These are phyloP conservation scores for Boloria selene DNA, from an alignment of 2,888 invertebrate species.

Conservation along the genomic window DNA sequence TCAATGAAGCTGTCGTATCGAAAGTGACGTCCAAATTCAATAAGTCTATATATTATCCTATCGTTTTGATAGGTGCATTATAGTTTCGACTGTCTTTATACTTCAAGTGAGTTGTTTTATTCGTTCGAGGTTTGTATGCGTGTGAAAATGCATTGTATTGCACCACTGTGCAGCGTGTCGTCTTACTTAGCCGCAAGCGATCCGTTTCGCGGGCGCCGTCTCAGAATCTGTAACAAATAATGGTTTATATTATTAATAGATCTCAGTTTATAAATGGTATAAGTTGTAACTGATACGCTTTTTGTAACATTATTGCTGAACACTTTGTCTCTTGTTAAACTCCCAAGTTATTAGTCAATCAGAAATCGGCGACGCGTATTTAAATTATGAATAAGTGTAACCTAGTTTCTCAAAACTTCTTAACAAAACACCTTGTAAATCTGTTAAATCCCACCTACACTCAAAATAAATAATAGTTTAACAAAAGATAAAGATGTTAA, in stretches of 20 bases:
- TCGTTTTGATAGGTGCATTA: slow-evolving; percentile 8
- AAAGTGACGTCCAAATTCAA: slow-evolving; percentile 27
- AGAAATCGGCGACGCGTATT: too few species aligned
- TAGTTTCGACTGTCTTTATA: slow-evolving; percentile 7
- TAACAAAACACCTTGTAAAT: slow-evolving; percentile 6
- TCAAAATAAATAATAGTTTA: slow-evolving; percentile 9
- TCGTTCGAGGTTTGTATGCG: slow-evolving; percentile 31
- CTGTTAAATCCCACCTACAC: not conserved
- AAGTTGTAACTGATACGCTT: slow-evolving; percentile 25
- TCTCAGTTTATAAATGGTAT: slow-evolving; percentile 29
- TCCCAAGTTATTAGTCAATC: not conserved
- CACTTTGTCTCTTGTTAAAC: not conserved
- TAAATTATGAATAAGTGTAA: not conserved
- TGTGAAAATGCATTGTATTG: slow-evolving; percentile 50
- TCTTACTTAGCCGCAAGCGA: slow-evolving; percentile 60
- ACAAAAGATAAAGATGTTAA: slow-evolving; percentile 37
- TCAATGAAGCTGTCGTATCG: not conserved
- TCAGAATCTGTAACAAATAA: slow-evolving; percentile 69
- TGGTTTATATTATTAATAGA: slow-evolving; percentile 61
- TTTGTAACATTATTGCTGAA: slow-evolving; percentile 9
- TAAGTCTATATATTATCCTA: slow-evolving; percentile 24
- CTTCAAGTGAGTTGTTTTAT: slow-evolving; percentile 31
- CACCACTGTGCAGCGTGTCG: slow-evolving; percentile 54
- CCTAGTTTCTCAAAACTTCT: slow-evolving; percentile 5
- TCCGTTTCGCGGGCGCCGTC: slow-evolving; percentile 59